These are phyloP conservation scores for Chrysaora quinquecirrha DNA, from an alignment of 30 jellyfish, hydroid and myxozoan genomes.

Conservation along the genomic window DNA sequence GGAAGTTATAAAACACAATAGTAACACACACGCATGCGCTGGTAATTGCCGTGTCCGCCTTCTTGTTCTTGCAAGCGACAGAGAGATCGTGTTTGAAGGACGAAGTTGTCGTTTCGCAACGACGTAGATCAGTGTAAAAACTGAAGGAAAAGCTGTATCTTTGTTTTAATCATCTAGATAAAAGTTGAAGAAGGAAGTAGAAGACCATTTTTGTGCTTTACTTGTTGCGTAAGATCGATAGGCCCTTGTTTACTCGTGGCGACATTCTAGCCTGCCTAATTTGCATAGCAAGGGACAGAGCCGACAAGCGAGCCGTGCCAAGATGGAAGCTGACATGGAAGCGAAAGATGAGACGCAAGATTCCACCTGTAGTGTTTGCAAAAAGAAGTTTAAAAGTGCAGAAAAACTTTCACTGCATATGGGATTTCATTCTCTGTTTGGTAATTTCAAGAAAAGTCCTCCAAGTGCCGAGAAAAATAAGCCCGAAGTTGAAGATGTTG, in stretches of 20 bases:
- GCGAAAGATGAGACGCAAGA: not conserved
- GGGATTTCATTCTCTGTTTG: constrained; percentile 70
- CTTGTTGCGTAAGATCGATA: not conserved
- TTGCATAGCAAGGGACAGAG: constrained; percentile 37
- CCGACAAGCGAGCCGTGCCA: not conserved
- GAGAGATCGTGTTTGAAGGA: no score
- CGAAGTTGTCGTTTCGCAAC: not conserved
- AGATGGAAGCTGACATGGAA: not conserved
- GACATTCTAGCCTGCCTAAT: constrained; percentile 19
- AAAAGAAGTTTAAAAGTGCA: constrained; percentile 40
- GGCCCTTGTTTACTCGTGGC: constrained; percentile 2
- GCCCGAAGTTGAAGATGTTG: not conserved
- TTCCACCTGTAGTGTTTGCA: constrained; percentile 52
- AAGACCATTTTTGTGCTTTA: not conserved
- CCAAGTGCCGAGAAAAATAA: not conserved
- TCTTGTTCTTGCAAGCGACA: no score
- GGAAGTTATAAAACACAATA: not conserved
- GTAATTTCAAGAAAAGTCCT: constrained; percentile 49
- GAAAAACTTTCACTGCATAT: constrained; percentile 61
- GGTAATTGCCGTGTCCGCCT: not conserved
- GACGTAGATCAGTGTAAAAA: not conserved
- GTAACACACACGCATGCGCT: not conserved
- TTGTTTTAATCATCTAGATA: no score
- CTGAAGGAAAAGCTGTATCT: not conserved
- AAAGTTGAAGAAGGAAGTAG: not conserved